A percentile compares a stretch with the other conserved stretches of the same genome.
Conservation (phyloP, 2,113 vertebrate genomes). For the Phoxinus phoxinus region DNA sequence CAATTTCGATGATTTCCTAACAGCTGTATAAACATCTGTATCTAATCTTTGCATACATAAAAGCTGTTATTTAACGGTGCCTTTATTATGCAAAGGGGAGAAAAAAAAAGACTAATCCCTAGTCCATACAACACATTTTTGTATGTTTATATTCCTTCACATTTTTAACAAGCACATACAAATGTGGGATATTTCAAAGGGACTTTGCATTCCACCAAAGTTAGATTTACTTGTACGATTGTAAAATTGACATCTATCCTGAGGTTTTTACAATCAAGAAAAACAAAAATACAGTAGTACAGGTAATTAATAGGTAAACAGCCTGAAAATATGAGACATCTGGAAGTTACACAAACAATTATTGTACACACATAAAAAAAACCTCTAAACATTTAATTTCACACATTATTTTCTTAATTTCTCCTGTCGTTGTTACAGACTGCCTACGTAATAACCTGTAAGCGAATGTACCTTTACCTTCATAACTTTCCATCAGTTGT, state of each 20-base stretch:
- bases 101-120: neutral
- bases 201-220: neutral
- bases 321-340: slow-evolving; percentile 12
- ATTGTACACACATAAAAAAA: slow-evolving; percentile 23
- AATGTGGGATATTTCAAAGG: slow-evolving; percentile 24
- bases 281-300: slow-evolving; percentile 57
- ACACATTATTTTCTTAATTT: neutral
- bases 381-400: neutral
- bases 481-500: neutral
- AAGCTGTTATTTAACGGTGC: slow-evolving; percentile 13
- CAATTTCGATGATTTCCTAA: slow-evolving; percentile 28
- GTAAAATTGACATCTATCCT: slow-evolving; percentile 72
- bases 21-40: slow-evolving; percentile 54
- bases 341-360: slow-evolving; percentile 53
- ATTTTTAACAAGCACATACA: slow-evolving; percentile 16
- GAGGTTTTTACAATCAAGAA: slow-evolving; percentile 73
- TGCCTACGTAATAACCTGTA: neutral
- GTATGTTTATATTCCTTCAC: slow-evolving; percentile 20
- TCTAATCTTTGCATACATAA: slow-evolving; percentile 36
- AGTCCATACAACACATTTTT: slow-evolving; percentile 30
- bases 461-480: neutral
- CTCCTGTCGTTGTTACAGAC: neutral
- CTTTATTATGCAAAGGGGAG: slow-evolving; percentile 46
- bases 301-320: slow-evolving; percentile 12
- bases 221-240: neutral